Evolutionary conservation across 2,797 vertebrate species (phyloP).

Genomic region (Clarias laeviceps): DNA sequence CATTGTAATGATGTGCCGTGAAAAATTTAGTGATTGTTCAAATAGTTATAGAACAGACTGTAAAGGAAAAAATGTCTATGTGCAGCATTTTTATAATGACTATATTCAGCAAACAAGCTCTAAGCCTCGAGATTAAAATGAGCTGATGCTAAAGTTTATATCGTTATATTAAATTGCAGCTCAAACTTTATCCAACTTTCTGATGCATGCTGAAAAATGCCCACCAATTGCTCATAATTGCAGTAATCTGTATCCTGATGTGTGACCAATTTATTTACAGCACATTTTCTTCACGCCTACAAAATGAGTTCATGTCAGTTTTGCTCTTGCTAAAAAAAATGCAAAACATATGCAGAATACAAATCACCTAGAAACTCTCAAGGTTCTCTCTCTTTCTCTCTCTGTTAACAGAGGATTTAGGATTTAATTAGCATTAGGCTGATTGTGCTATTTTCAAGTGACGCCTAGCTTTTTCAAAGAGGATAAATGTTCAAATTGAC

Average conservation of each 20-base stretch:
- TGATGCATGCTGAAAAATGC: constrained; percentile 2
- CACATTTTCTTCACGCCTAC: constrained; percentile 29
- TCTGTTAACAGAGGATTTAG: constrained; percentile 18
- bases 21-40: too few relatives aligned
- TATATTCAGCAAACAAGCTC: not conserved
- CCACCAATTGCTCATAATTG: constrained; percentile 45
- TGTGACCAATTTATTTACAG: constrained; percentile 47
- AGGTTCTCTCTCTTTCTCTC: constrained; percentile 5
- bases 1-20: too few relatives aligned
- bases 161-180: constrained; percentile 6
- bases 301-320: constrained; percentile 27
- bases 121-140: not conserved
- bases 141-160: not conserved
- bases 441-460: constrained; percentile 2
- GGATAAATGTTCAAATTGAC: not conserved
- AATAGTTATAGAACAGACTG: too few relatives aligned
- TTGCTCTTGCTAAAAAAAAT: constrained; percentile 43
- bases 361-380: constrained; percentile 36
- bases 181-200: constrained; percentile 22
- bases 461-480: not conserved
- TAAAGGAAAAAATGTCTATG: not conserved
- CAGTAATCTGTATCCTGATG: constrained; percentile 37
- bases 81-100: not conserved
- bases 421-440: constrained; percentile 22
- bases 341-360: constrained; percentile 11